These are phyloP conservation scores for Conger conger DNA, from an alignment of 2,113 vertebrate species.

Conservation along the genomic window DNA sequence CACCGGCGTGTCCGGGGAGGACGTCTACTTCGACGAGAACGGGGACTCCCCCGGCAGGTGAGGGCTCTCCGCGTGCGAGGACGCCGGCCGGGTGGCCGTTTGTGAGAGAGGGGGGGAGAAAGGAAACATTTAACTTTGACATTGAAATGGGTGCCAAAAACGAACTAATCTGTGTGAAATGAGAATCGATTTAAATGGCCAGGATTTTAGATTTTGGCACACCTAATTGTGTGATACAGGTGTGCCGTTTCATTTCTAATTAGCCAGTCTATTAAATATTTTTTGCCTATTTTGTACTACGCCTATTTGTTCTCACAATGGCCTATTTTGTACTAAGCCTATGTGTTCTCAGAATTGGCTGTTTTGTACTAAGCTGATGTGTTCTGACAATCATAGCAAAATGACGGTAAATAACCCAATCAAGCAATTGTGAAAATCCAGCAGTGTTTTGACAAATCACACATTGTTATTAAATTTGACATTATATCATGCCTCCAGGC, in stretches of 20 bases:
- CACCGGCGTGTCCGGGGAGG: conserved; percentile 89
- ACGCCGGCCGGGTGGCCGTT: neutral
- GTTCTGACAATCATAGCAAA: neutral
- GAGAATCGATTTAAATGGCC: too few species aligned
- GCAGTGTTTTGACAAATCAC: neutral
- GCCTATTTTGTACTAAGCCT: too few species aligned
- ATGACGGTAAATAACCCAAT: neutral
- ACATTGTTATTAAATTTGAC: neutral
- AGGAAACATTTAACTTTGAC: too few species aligned
- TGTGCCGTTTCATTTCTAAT: neutral
- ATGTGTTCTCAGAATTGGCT: too few species aligned
- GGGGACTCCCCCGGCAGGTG: conserved; percentile 97
- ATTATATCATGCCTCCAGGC: neutral
- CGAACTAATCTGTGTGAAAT: too few species aligned
- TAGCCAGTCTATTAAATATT: neutral
- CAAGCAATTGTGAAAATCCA: neutral
- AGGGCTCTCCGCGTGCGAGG: neutral
- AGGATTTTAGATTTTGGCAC: too few species aligned
- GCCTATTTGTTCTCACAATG: too few species aligned
- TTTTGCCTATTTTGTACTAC: too few species aligned
- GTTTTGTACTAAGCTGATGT: neutral
- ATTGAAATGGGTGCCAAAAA: too few species aligned
- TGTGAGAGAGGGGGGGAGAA: neutral
- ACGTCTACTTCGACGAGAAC: conserved; percentile 95
- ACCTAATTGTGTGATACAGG: too few species aligned